Evolutionary conservation across 2,888 invertebrate genomes (phyloP).

Genomic region (Adineta ricciae): DNA sequence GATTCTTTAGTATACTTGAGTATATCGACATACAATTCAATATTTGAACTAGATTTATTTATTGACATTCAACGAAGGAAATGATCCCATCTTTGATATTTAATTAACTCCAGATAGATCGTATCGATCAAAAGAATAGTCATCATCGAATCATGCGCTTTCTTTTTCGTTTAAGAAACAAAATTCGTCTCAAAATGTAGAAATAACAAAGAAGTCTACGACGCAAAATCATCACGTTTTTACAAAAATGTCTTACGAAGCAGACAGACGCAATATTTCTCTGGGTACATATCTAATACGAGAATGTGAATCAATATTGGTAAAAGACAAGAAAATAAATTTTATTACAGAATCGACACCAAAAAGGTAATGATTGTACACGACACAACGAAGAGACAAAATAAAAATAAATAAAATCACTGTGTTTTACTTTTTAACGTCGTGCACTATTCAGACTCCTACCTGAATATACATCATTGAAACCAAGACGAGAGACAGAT

Average conservation of each 20-base stretch:
- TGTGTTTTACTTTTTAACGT: not conserved
- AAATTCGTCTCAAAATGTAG: too few relatives aligned
- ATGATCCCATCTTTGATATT: not conserved
- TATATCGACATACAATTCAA: not conserved
- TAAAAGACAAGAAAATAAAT: too few relatives aligned
- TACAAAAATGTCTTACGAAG: too few relatives aligned
- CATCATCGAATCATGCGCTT: too few relatives aligned
- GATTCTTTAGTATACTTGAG: not conserved
- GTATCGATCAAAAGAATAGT: not conserved
- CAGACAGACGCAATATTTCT: too few relatives aligned
- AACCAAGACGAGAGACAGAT: not conserved
- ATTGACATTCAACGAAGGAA: not conserved
- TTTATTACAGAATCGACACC: not conserved
- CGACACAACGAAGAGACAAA: not conserved
- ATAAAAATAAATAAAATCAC: not conserved
- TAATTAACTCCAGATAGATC: too few relatives aligned
- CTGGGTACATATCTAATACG: too few relatives aligned
- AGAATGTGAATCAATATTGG: too few relatives aligned
- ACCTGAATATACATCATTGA: not conserved
- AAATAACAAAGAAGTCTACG: too few relatives aligned
- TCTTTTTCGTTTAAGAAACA: too few relatives aligned
- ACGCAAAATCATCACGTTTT: too few relatives aligned
- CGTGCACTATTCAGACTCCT: not conserved
- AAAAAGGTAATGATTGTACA: not conserved
- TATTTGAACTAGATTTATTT: not conserved